Base-by-base conservation (phyloP, 2,888 invertebrate species). In the Adelphocoris suturalis region DNA sequence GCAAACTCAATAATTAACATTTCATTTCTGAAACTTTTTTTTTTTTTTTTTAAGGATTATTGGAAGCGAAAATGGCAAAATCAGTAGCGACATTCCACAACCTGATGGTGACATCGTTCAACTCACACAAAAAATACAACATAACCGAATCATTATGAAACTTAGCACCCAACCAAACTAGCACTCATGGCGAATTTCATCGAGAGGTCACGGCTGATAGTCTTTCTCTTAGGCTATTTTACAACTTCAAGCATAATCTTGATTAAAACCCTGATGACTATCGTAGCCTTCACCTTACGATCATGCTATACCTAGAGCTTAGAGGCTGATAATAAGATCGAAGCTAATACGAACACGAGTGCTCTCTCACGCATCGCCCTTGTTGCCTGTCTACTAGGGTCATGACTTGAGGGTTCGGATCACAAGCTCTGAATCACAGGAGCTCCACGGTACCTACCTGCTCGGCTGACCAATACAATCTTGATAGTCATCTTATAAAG, bases 341-440 rank as follows among this genome's bases (percentile, higher is more conserved):
- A 16, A 82, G 82, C 85, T 85, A 85, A 85, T 82, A 82, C 52
- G 82, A 82, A 82, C 82, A 82, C 82, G 82, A 82, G 19, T 48
- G 57, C 28, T 85, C 85, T 61, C 85, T 57, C 85, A 61, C 85
- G 85, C 85, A 85, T 85, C 85, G 85, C 85, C 85, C 85, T 85
- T 85, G 85, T 85, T 61, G 37, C 78, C 37, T 46, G 78, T 47
- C 78, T 47, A 37, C 46, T 16, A 46, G 78, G 78, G 47, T 80
- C 47, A 47, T 80, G 78, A 47, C 46, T 13, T 5, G n/a, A 23
- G 23, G 28, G 13, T 14, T 76, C 76, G 78, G 16, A 80, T 46
- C n/a, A 16, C 16, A 80, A 80, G 78, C 37, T 19, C 46, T 47
- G 47, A 46, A 80, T 80, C 78, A 47, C 78, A 23, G 68, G 68